A percentile compares a stretch with the other conserved stretches of the same genome.
These are phyloP conservation scores for Nannoperca australis DNA, from an alignment of 2,797 vertebrate genomes.

Conservation along the genomic window DNA sequence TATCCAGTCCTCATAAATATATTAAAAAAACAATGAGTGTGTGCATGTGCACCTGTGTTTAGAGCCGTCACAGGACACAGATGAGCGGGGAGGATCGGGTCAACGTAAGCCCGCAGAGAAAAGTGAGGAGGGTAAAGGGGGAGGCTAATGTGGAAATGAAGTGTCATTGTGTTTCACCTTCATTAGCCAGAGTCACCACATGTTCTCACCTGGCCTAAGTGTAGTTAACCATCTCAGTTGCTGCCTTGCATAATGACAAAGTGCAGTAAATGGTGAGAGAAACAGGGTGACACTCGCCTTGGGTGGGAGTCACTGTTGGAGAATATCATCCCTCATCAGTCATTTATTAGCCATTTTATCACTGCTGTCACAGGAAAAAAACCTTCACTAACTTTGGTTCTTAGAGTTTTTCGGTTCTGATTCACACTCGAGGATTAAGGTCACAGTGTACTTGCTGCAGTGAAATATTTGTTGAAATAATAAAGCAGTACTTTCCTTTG, in stretches of 20 bases:
- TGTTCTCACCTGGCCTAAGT: slow-evolving; percentile 60
- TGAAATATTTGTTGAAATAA: slow-evolving; percentile 19
- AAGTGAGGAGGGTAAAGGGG: slow-evolving; percentile 47
- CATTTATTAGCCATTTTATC: slow-evolving; percentile 52
- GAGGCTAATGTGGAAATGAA: slow-evolving; percentile 73
- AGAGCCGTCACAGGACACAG: slow-evolving; percentile 49
- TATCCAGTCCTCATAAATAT: slow-evolving; percentile 10
- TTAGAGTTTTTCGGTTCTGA: slow-evolving; percentile 14
- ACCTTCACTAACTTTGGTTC: slow-evolving; percentile 20
- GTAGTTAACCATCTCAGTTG: slow-evolving; percentile 70
- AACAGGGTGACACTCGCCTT: slow-evolving; percentile 46
- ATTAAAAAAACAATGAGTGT: slow-evolving; percentile 25
- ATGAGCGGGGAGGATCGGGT: slow-evolving; percentile 70
- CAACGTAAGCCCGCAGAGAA: slow-evolving; percentile 63
- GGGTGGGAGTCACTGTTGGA: slow-evolving; percentile 29
- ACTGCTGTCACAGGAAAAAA: slow-evolving; percentile 22
- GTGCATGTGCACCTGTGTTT: slow-evolving; percentile 19
- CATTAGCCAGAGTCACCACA: slow-evolving; percentile 74
- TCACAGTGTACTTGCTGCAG: slow-evolving; percentile 11
- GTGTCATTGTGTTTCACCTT: slow-evolving; percentile 80
- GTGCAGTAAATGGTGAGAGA: slow-evolving; percentile 55
- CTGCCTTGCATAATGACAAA: slow-evolving; percentile 67
- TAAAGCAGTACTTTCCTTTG: slow-evolving; percentile 19
- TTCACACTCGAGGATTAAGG: slow-evolving; percentile 27
- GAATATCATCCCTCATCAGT: slow-evolving; percentile 46